Conservation (phyloP, 1,140 invertebrate species). For the Ruditapes philippinarum region DNA sequence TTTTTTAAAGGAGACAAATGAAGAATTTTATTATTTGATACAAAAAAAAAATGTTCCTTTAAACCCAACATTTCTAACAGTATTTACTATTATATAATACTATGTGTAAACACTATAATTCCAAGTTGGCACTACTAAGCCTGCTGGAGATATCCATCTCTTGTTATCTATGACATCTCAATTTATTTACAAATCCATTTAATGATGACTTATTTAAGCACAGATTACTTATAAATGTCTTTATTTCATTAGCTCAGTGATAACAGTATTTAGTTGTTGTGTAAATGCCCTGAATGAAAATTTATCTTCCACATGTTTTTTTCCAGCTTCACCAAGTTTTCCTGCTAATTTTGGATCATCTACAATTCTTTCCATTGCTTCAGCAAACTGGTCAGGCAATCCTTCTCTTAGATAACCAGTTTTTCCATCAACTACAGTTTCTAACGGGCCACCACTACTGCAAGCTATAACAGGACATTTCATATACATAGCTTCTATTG, state of each 20-base stretch:
- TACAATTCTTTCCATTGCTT: constrained; percentile 92
- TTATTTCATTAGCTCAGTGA: constrained; percentile 78
- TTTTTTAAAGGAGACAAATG: too few species aligned
- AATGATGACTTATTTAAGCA: too few species aligned
- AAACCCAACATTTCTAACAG: too few species aligned
- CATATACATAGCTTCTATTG: constrained; percentile 99
- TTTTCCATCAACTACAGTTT: constrained; percentile 95
- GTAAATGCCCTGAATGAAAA: constrained; percentile 95
- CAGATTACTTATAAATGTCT: too few species aligned
- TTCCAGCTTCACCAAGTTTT: constrained; percentile 91
- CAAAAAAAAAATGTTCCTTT: too few species aligned
- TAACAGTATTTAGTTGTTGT: constrained; percentile 90
- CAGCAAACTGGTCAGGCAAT: constrained; percentile 91
- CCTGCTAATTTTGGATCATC: constrained; percentile 87
- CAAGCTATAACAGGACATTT: constrained; percentile 97
- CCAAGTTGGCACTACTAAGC: too few species aligned
- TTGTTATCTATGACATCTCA: too few species aligned
- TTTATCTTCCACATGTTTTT: constrained; percentile 90
- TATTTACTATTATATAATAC: too few species aligned
- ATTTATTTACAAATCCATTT: too few species aligned
- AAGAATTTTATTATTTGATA: too few species aligned
- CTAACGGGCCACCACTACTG: constrained; percentile 97
- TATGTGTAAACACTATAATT: too few species aligned
- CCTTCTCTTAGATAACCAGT: constrained; percentile 96
- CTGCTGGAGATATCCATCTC: too few species aligned